Conservation (phyloP, 1,140 invertebrate genomes). For the Pygmarrhopalites habei region DNA sequence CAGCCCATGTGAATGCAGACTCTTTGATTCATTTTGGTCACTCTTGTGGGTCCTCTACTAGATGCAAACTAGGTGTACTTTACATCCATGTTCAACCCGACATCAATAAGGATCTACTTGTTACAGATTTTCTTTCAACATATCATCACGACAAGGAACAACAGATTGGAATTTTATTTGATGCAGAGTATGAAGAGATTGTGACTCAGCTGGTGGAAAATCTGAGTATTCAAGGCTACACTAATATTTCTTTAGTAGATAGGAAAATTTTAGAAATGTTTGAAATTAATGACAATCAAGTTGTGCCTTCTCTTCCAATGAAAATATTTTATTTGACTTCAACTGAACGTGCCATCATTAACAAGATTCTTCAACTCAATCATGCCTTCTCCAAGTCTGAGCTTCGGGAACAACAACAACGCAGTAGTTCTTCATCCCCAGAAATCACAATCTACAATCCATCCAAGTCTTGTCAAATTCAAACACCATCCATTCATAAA, state of each 20-base stretch:
- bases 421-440: neutral
- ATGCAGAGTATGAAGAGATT: constrained; percentile 53
- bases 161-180: constrained; percentile 61
- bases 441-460: constrained; percentile 7
- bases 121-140: constrained; percentile 15
- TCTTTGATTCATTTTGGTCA: constrained; percentile 85
- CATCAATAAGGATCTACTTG: constrained; percentile 37
- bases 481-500: constrained; percentile 38
- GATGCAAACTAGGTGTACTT: constrained; percentile 59
- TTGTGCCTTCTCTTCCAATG: neutral
- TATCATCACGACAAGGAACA: constrained; percentile 37
- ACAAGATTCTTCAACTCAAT: constrained; percentile 8
- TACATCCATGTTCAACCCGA: constrained; percentile 50
- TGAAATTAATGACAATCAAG: constrained; percentile 23
- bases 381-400: neutral
- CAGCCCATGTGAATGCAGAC: constrained; percentile 74
- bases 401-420: neutral
- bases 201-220: neutral
- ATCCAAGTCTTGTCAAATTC: constrained; percentile 24
- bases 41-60: constrained; percentile 66
- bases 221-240: neutral
- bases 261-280: neutral
- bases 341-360: constrained; percentile 10
- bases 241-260: neutral
- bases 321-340: constrained; percentile 17